Conservation (phyloP, 1,140 invertebrate species). For the Solen grandis region DNA sequence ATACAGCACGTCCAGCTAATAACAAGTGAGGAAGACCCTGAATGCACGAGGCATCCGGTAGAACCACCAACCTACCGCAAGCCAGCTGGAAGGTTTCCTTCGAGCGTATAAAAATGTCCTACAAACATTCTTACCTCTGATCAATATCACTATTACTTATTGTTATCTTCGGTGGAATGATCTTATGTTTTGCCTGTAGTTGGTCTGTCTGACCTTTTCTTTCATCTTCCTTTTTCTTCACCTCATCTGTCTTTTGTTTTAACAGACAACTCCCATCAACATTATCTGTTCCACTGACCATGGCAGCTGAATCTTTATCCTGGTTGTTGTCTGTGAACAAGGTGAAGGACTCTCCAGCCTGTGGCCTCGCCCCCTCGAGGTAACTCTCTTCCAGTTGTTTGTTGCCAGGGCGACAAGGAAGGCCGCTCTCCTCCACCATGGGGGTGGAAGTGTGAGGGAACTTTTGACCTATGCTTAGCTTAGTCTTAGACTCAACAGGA, state of each 20-base stretch:
- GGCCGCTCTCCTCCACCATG: neutral
- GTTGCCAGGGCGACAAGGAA: conserved; percentile 71
- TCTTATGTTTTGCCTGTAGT: too few relatives aligned
- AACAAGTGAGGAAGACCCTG: too few relatives aligned
- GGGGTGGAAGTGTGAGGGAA: neutral
- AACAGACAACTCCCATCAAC: neutral
- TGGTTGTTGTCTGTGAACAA: neutral
- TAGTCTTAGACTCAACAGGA: neutral
- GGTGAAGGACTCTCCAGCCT: neutral
- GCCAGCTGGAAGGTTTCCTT: too few relatives aligned
- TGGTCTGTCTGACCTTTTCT: neutral
- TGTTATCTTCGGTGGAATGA: too few relatives aligned
- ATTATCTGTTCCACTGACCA: neutral
- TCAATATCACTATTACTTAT: too few relatives aligned
- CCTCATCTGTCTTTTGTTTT: neutral
- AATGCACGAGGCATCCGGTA: too few relatives aligned
- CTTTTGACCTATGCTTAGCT: neutral
- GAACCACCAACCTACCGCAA: too few relatives aligned
- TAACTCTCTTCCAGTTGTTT: conserved; percentile 79
- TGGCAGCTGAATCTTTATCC: neutral
- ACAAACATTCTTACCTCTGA: too few relatives aligned
- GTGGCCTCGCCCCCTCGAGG: conserved; percentile 47
- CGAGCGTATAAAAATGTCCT: too few relatives aligned
- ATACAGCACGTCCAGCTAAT: too few relatives aligned
- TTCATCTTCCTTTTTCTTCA: neutral